Conservation (phyloP, 2,797 vertebrate genomes). For the Sebastes melanostomus region DNA sequence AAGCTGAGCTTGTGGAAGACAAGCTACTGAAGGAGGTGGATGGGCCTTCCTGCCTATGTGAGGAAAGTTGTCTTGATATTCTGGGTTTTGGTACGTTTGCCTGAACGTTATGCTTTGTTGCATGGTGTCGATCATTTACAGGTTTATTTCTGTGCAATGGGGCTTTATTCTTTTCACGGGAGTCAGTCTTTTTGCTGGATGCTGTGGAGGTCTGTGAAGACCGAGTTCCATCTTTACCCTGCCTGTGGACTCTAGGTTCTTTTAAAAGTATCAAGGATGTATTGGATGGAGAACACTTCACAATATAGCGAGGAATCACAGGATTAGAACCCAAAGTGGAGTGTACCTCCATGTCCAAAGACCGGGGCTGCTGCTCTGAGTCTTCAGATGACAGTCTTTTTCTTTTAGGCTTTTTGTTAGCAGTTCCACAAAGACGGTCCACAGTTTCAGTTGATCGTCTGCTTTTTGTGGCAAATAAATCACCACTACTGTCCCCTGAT, state of each 20-base stretch:
- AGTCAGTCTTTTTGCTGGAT: not conserved
- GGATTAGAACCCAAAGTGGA: too few relatives aligned
- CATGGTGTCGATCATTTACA: not conserved
- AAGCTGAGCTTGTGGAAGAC: not conserved
- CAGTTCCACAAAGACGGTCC: not conserved
- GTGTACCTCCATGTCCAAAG: not conserved
- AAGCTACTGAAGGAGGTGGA: not conserved
- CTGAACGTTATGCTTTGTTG: not conserved
- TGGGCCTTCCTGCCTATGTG: not conserved
- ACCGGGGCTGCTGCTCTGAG: not conserved
- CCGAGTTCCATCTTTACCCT: not conserved
- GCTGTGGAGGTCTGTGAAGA: not conserved
- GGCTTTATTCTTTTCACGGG: too few relatives aligned
- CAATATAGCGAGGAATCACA: not conserved
- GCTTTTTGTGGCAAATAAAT: not conserved
- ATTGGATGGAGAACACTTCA: not conserved
- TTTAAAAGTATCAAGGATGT: not conserved
- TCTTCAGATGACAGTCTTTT: not conserved
- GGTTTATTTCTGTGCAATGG: too few relatives aligned
- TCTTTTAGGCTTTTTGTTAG: not conserved
- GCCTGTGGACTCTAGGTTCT: not conserved
- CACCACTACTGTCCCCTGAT: not conserved
- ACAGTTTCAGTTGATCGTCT: not conserved
- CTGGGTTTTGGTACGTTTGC: accelerated
- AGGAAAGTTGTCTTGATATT: not conserved